A percentile compares a stretch with the other conserved stretches of the same genome.
These are phyloP conservation scores for Bujurquina vittata DNA, from an alignment of 2,113 vertebrate species.

Conservation along the genomic window DNA sequence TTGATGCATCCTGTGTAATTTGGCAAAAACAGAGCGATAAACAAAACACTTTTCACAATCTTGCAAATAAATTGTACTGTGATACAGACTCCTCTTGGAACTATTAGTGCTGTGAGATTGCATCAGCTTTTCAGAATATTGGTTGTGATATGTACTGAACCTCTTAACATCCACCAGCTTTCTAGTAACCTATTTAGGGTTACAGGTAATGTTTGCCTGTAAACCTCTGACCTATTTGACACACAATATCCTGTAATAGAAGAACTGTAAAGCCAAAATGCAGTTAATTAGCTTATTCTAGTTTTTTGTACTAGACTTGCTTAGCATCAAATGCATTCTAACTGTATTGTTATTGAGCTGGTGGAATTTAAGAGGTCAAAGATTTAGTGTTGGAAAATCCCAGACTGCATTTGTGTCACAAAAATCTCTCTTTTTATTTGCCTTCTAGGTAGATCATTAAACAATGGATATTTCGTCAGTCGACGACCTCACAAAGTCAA, in stretches of 20 bases:
- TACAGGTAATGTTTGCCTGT: neutral
- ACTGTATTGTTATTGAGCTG: neutral
- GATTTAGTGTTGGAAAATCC: neutral
- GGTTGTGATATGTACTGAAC: neutral
- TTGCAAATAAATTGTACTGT: neutral
- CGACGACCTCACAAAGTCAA: conserved; percentile 53
- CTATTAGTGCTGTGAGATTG: neutral
- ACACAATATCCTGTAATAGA: neutral
- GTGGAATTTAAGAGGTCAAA: neutral
- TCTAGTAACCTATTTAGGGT: neutral
- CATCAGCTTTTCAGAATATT: neutral
- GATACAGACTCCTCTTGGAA: neutral
- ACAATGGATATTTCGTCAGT: neutral
- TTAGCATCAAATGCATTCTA: neutral
- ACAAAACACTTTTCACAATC: neutral
- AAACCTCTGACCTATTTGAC: neutral
- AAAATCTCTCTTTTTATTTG: conserved; percentile 38
- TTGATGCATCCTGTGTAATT: conserved; percentile 6
- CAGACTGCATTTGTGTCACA: neutral
- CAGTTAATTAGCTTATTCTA: neutral
- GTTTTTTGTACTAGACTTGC: neutral
- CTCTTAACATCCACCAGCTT: neutral
- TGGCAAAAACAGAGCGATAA: conserved; percentile 1
- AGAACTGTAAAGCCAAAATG: neutral
- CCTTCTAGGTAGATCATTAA: conserved; percentile 63